These are phyloP conservation scores for Pitta sordida DNA, from an alignment of 2,113 vertebrate genomes.

Conservation along the genomic window DNA sequence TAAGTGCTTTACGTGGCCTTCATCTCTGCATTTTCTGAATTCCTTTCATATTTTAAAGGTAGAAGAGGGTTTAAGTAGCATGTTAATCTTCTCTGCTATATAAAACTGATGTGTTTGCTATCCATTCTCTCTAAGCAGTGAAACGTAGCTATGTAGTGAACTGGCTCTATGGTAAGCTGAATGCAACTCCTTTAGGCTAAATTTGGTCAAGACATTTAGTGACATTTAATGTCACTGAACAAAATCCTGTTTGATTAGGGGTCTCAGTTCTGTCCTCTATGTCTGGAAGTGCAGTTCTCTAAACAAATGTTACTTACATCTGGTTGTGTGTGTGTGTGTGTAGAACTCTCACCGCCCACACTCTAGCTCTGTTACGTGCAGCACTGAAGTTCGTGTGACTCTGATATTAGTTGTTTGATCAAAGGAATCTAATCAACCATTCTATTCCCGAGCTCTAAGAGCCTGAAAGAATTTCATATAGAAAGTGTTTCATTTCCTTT, in stretches of 20 bases:
- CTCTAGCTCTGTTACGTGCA: neutral
- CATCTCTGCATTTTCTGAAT: neutral
- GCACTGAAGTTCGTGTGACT: neutral
- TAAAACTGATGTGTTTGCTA: neutral
- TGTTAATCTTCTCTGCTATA: neutral
- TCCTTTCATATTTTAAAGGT: neutral
- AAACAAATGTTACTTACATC: slow-evolving; percentile 9
- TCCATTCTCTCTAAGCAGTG: neutral
- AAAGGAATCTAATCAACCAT: slow-evolving; percentile 33
- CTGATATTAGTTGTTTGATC: slow-evolving; percentile 27
- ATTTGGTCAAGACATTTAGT: neutral
- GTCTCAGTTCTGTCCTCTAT: neutral
- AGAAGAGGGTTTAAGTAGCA: neutral
- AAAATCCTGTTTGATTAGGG: neutral
- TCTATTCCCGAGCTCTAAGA: neutral
- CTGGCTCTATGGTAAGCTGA: neutral
- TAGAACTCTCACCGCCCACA: neutral
- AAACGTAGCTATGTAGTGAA: neutral
- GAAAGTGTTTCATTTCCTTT: slow-evolving; percentile 62
- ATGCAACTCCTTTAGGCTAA: neutral
- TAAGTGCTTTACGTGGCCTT: neutral
- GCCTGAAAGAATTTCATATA: neutral
- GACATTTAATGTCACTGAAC: neutral
- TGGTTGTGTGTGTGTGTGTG: neutral
- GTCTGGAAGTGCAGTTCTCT: neutral